Percentiles rank a stretch among this genome's conserved stretches.
phyloP scores from a whole-genome alignment of 2,113 vertebrate species.

The Hylia prasina region DNA sequence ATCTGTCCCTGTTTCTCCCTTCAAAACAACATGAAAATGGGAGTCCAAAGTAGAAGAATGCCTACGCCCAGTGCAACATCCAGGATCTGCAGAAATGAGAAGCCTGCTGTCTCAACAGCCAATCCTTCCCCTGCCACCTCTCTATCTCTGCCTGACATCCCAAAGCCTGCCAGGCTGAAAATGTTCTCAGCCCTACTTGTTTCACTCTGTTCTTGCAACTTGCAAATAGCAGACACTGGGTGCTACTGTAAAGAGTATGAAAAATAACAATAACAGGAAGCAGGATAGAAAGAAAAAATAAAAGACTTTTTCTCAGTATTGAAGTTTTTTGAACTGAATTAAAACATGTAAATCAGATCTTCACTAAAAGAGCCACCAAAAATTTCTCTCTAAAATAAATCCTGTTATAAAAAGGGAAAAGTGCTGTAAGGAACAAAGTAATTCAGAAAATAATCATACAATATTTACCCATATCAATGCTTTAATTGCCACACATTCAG shows the following conservation, averaged over 20 bases:
- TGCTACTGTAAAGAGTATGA: not conserved
- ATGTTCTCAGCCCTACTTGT: not conserved
- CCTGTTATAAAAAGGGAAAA: not conserved
- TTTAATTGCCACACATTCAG: not conserved
- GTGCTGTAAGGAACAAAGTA: not conserved
- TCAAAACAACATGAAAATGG: not conserved
- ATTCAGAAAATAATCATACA: not conserved
- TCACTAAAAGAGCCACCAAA: not conserved
- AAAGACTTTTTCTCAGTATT: not conserved
- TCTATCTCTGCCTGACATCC: not conserved
- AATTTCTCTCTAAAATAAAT: not conserved
- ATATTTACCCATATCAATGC: not conserved
- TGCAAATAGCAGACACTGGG: not conserved
- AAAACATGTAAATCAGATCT: not conserved
- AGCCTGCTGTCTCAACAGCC: not conserved
- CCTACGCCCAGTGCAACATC: not conserved
- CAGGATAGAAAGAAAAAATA: not conserved
- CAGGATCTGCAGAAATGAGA: fast-evolving
- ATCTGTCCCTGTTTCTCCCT: fast-evolving
- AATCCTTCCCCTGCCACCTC: not conserved
- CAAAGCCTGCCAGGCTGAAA: not conserved
- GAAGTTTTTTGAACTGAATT: not conserved
- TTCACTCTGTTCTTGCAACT: not conserved
- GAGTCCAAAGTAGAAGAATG: not conserved
- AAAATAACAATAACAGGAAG: not conserved